Percentiles rank a stretch among this genome's conserved stretches.
Evolutionary conservation across 2,888 invertebrate genomes (phyloP).

Genomic region (Monopis laevigella): DNA sequence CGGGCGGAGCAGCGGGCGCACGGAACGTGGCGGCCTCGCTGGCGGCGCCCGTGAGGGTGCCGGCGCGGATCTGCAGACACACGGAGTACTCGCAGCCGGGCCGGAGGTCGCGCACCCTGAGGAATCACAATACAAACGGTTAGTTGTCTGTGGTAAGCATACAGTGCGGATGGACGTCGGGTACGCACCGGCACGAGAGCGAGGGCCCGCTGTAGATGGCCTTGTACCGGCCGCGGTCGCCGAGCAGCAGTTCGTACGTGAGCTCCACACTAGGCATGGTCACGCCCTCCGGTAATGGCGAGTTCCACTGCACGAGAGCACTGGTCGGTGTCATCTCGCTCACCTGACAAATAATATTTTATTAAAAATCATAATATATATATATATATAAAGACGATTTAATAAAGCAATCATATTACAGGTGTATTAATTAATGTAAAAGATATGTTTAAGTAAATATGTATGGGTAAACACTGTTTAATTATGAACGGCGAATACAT

Average conservation of each 20-base stretch:
- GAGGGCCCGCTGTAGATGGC: conserved; percentile 83
- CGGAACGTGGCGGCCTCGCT: conserved; percentile 83
- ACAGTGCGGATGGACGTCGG: neutral
- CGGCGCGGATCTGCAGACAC: conserved; percentile 79
- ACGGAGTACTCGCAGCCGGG: conserved; percentile 91
- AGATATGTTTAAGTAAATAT: neutral
- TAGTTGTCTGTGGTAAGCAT: neutral
- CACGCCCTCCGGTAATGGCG: conserved; percentile 61
- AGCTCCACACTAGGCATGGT: conserved; percentile 64
- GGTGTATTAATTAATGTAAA: too few species aligned
- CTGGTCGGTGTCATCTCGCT: conserved; percentile 84
- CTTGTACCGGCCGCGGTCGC: conserved; percentile 86
- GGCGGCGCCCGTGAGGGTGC: conserved; percentile 77
- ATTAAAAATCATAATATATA: too few species aligned
- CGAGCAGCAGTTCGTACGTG: conserved; percentile 83
- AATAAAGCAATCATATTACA: too few species aligned
- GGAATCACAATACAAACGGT: conserved; percentile 4
- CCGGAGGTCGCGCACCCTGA: conserved; percentile 80
- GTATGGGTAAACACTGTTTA: neutral
- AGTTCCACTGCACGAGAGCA: conserved; percentile 86
- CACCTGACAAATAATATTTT: conserved; percentile 62
- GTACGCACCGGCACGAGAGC: conserved; percentile 72
- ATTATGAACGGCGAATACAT: too few species aligned
- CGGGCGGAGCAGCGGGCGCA: conserved; percentile 85
- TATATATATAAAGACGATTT: too few species aligned